Conservation (phyloP, 2,797 vertebrate genomes). For the Poecilia velifera region DNA sequence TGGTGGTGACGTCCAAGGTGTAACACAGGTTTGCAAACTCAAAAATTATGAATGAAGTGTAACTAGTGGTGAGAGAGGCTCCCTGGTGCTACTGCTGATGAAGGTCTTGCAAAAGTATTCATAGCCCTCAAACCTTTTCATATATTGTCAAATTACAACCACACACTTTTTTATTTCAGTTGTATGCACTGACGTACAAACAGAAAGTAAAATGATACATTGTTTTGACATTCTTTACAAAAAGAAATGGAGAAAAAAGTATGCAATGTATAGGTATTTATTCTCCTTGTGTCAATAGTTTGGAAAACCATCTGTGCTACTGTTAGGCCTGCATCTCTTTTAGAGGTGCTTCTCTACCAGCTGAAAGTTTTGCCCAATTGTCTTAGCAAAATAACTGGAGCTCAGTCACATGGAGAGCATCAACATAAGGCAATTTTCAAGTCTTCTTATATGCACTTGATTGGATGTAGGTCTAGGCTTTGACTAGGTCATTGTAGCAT, state of each 20-base stretch:
- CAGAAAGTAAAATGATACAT: not conserved
- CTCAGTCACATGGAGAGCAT: not conserved
- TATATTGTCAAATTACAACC: not conserved
- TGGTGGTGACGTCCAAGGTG: constrained; percentile 32
- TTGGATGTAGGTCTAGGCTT: not conserved
- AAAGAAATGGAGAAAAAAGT: not conserved
- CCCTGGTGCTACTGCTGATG: not conserved
- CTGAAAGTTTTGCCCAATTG: not conserved
- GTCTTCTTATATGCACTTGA: not conserved
- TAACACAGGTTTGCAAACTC: constrained; percentile 32
- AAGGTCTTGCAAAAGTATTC: not conserved
- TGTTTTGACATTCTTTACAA: not conserved
- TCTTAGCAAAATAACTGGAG: not conserved
- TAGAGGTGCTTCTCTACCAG: not conserved
- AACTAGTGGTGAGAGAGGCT: not conserved
- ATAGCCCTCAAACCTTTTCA: not conserved
- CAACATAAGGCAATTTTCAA: not conserved
- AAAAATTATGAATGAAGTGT: not conserved
- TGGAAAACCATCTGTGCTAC: not conserved
- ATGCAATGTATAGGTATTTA: not conserved
- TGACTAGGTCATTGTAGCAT: not conserved
- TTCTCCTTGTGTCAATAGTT: not conserved
- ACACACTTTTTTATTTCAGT: not conserved
- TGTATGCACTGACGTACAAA: not conserved
- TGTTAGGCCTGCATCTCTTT: not conserved